Evolutionary conservation across 2,113 vertebrate species (phyloP).

Genomic region (Sceloporus tristichus): DNA sequence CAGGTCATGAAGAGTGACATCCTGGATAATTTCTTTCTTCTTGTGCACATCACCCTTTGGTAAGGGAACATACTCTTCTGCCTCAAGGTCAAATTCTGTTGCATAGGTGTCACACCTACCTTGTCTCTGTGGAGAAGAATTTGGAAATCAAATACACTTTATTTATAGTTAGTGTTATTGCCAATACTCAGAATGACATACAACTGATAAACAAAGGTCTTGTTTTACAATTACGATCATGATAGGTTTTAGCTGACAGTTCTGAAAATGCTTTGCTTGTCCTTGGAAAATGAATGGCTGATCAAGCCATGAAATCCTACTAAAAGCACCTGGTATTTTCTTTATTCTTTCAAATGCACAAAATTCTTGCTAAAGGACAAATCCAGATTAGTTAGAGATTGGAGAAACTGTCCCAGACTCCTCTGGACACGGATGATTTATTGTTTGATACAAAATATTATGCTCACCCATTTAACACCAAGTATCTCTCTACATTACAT

Average conservation of each 20-base stretch:
- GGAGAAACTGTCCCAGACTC: slow-evolving; percentile 68
- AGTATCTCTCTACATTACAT: slow-evolving; percentile 68
- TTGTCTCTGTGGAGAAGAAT: slow-evolving; percentile 86
- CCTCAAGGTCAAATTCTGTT: slow-evolving; percentile 98
- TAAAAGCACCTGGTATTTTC: slow-evolving; percentile 69
- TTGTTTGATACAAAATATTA: slow-evolving; percentile 79
- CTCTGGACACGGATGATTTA: slow-evolving; percentile 80
- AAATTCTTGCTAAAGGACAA: slow-evolving; percentile 78
- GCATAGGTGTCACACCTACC: slow-evolving; percentile 98
- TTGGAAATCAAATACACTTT: slow-evolving; percentile 61
- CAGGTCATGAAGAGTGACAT: slow-evolving; percentile 96
- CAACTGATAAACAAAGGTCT: slow-evolving; percentile 54
- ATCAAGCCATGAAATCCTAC: slow-evolving; percentile 65
- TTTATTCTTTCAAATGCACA: slow-evolving; percentile 60
- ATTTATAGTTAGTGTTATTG: slow-evolving; percentile 67
- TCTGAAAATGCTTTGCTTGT: slow-evolving; percentile 72
- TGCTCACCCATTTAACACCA: slow-evolving; percentile 80
- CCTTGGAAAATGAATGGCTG: slow-evolving; percentile 68
- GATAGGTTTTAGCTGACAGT: slow-evolving; percentile 77
- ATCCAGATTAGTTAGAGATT: slow-evolving; percentile 77
- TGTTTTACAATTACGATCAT: slow-evolving; percentile 69
- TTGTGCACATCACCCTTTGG: slow-evolving; percentile 99
- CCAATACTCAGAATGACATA: slow-evolving; percentile 71
- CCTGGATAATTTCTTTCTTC: slow-evolving; percentile 99
- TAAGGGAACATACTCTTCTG: slow-evolving; percentile 97